Evolutionary conservation across 2,888 invertebrate genomes (phyloP).

Genomic region (Rugalucina vietnamica): DNA sequence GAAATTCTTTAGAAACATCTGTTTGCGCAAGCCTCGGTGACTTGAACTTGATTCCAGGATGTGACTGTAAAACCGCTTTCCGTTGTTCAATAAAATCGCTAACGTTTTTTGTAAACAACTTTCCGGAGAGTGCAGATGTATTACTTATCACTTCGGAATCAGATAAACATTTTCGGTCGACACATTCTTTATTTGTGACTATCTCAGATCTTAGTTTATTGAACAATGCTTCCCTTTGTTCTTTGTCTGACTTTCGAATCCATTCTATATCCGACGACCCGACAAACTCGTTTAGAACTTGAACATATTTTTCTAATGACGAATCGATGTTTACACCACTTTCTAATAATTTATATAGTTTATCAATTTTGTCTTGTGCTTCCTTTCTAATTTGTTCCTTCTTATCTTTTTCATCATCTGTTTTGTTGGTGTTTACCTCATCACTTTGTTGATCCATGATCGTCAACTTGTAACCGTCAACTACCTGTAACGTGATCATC

Average conservation of each 20-base stretch:
- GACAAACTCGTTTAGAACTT: background rate
- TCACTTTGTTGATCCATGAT: no score
- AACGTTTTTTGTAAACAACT: background rate
- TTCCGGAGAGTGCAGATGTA: background rate
- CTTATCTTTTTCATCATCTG: no score
- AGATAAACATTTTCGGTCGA: background rate
- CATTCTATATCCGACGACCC: background rate
- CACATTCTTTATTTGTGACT: background rate
- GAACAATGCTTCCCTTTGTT: background rate
- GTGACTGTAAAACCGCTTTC: background rate
- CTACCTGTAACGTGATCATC: no score
- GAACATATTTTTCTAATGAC: background rate
- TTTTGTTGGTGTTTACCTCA: no score
- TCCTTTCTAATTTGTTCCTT: no score
- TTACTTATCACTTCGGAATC: background rate
- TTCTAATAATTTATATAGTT: background rate
- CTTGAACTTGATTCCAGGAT: background rate
- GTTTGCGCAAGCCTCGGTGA: background rate
- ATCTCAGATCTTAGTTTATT: background rate
- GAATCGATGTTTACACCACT: background rate
- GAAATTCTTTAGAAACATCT: background rate
- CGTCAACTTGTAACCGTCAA: no score
- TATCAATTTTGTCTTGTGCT: background rate
- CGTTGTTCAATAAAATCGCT: background rate
- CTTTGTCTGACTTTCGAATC: background rate